Base-by-base conservation (phyloP, 2,113 vertebrate species). In the Nannobrachium achirus region DNA sequence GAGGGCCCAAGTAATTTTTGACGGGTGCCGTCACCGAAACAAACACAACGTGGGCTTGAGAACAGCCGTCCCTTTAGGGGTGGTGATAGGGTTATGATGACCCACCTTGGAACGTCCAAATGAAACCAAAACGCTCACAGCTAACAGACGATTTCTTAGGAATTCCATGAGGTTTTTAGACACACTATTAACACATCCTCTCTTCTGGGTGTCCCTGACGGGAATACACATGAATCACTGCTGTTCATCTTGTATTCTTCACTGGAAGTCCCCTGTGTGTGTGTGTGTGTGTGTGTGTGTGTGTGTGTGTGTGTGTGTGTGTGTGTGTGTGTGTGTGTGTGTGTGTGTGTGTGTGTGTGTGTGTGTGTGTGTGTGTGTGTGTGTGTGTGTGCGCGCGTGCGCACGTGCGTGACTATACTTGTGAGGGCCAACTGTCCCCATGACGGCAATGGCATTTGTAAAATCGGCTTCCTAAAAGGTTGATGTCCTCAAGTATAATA, bases 51-150 rank as follows among this genome's bases (percentile, higher is more conserved):
- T 11, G 65, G 18, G n/a, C 55, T 55, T 71, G 16, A 69, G 14
- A 66, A 57, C 9, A 25, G 63, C 41, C 45, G 56, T 7, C 33
- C 50, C 8, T 51, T 66, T n/a, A 10, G 68, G 53, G n/a, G 44
- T 25, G 64, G 6, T 64, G 20, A 63, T 44, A 53, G 18, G n/a
- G 41, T 33, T 33, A 33, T 33, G 25, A 33, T 33, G 25, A 33
- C 8, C 42, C 20, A 50, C 69, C 46, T 63, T 49, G 65, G 18
- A 53, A 74, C 55, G 39, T 57, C 45, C 5, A 56, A 74, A 73
- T 6, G 0, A 38, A 64, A 52, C 6, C 50, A 18, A 52, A 75
- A 58, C 20, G 16, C 7, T 5, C 38, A 46, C 52, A 9, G 15
- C 66, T 65, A 14, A 8, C 58, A n/a, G 33, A 15, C 18, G 58